Conservation (phyloP, 2,113 vertebrate genomes). For the Atractosteus spatula region DNA sequence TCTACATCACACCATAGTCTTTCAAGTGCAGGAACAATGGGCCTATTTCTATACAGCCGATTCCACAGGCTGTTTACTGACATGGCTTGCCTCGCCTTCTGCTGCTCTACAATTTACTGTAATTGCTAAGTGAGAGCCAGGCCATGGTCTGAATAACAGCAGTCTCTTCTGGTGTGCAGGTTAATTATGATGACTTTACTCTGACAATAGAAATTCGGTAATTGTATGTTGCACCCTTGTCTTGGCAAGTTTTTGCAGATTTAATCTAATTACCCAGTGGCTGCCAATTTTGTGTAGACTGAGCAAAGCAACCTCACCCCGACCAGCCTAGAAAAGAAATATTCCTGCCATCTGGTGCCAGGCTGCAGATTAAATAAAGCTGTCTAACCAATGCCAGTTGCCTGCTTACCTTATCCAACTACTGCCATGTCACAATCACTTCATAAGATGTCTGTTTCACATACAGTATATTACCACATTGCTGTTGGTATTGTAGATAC, state of each 20-base stretch:
- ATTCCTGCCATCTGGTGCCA: slow-evolving; percentile 45
- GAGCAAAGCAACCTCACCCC: slow-evolving; percentile 51
- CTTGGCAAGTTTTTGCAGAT: slow-evolving; percentile 44
- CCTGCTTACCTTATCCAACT: slow-evolving; percentile 58
- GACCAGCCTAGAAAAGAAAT: slow-evolving; percentile 50
- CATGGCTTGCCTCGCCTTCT: not conserved
- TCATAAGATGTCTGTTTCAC: slow-evolving; percentile 38
- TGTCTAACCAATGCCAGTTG: slow-evolving; percentile 58
- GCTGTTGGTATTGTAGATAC: too few species aligned
- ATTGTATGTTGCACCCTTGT: slow-evolving; percentile 41
- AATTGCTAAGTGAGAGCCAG: not conserved
- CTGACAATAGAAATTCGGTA: slow-evolving; percentile 7
- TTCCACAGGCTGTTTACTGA: too few species aligned
- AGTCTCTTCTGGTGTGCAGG: not conserved
- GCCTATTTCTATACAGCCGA: too few species aligned
- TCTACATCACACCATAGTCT: too few species aligned
- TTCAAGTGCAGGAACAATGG: too few species aligned
- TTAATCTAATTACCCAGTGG: slow-evolving; percentile 52
- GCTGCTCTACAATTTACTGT: not conserved
- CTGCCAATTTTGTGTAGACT: slow-evolving; percentile 50
- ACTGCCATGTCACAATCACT: slow-evolving; percentile 53
- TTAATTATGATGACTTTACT: not conserved
- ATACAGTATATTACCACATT: too few species aligned
- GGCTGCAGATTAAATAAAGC: slow-evolving; percentile 62
- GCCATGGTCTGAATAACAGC: not conserved